Evolutionary conservation across 2,888 invertebrate genomes (phyloP).

Genomic region (Patella depressa): DNA sequence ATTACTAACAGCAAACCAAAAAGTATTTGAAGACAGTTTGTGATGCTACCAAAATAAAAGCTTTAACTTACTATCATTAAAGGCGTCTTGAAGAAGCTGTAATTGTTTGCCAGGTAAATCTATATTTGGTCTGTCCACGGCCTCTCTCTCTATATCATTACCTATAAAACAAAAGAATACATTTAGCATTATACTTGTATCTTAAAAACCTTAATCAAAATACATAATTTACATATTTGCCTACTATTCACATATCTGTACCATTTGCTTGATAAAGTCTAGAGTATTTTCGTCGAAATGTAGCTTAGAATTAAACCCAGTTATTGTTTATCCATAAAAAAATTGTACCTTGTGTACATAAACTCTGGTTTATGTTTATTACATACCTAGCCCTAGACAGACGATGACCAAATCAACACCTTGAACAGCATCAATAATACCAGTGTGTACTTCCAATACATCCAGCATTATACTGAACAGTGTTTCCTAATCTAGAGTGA

Average conservation of each 20-base stretch:
- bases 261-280: no score
- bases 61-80: slow-evolving; percentile 4
- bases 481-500: slow-evolving; percentile 39
- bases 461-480: slow-evolving; percentile 48
- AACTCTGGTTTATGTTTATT: neutral
- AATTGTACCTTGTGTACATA: neutral
- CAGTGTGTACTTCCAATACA: slow-evolving; percentile 42
- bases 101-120: neutral
- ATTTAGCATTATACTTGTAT: no score
- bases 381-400: slow-evolving; percentile 59
- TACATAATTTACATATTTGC: no score
- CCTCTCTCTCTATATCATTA: neutral
- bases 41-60: no score
- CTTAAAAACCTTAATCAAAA: no score
- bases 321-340: no score
- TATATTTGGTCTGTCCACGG: neutral
- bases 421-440: slow-evolving; percentile 42
- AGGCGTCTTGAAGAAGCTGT: neutral
- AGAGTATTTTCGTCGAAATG: no score
- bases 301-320: no score
- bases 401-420: slow-evolving; percentile 52
- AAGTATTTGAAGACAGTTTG: no score
- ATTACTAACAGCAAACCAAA: no score
- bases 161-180: slow-evolving; percentile 27
- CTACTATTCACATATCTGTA: no score